Base-by-base conservation (phyloP, 2,888 invertebrate species). In the Dugesia japonica region DNA sequence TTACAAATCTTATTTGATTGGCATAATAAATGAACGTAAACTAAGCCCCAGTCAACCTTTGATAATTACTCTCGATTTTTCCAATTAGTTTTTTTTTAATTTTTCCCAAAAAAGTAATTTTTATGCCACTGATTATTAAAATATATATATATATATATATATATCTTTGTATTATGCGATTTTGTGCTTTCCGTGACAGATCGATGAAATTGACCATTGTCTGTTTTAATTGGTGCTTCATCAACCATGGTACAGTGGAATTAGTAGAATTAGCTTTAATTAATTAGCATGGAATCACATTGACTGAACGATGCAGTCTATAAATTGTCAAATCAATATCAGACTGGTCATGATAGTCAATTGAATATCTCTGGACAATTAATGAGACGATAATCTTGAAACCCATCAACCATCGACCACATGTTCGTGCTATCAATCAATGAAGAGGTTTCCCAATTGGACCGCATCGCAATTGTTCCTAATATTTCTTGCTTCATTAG, bases 361-460 rank as follows among this genome's bases (percentile, higher is more conserved):
- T 56, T 56, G 56, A 56, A 7, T 56, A n/a, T 56, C 4, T 56
- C n/a, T 9, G 23, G 23, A 56, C 56, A 56, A n/a, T 56, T 56
- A 23, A 13, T 23, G 20, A n/a, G 7, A 23, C 56, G 56, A 13
- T n/a, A 4, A 20, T 9, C 56, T 56, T 56, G 56, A 56, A 56
- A 56, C 56, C 56, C 56, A 56, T 56, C 56, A n/a, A 56, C 20
- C 56, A n/a, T 56, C 56, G 7, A 56, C 23, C 56, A 56, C 56
- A 56, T 56, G 56, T 56, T 56, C 56, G 56, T 56, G 56, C 17
- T n/a, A 56, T 56, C 56, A 56, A 56, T 56, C 56, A 56, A 56
- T 56, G 56, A 56, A 56, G 56, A 56, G 56, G 56, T 56, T n/a
- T 56, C 56, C 56, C 56, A 56, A 56, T 56, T 56, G 56, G 56